Conservation (phyloP, 2,888 invertebrate species). For the Platynereis dumerilii region DNA sequence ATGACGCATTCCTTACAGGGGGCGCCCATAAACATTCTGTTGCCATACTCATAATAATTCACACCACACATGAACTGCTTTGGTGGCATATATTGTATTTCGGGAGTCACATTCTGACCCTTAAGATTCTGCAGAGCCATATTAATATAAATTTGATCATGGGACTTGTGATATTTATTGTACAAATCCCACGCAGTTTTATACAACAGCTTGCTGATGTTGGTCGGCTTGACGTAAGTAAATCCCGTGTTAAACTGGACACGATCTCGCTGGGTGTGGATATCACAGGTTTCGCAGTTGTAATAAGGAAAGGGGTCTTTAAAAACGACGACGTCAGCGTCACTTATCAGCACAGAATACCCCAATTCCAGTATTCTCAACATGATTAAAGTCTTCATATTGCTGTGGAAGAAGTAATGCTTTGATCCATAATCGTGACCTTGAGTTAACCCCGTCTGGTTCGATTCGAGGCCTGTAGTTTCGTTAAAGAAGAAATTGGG, state of each 20-base stretch:
- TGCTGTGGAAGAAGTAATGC: constrained; percentile 7
- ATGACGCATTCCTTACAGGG: constrained; percentile 20
- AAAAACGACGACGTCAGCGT: constrained; percentile 15
- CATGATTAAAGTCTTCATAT: constrained; percentile 15
- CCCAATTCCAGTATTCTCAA: constrained; percentile 9
- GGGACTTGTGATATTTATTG: constrained; percentile 1
- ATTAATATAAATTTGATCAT: constrained; percentile 7
- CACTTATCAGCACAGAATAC: constrained; percentile 7
- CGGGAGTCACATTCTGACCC: neutral
- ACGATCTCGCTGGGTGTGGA: constrained; percentile 7
- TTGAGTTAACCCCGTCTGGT: neutral
- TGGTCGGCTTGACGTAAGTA: constrained; percentile 10
- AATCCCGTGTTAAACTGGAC: constrained; percentile 16
- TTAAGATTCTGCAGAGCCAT: neutral
- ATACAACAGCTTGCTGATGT: constrained; percentile 1
- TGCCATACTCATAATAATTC: constrained; percentile 27
- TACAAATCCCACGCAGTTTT: constrained; percentile 4
- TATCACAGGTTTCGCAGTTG: constrained; percentile 9
- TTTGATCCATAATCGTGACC: constrained; percentile 17
- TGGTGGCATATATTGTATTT: neutral
- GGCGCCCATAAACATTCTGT: constrained; percentile 14
- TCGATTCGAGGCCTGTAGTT: neutral
- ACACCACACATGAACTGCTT: constrained; percentile 27
- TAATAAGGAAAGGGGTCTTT: constrained; percentile 14
- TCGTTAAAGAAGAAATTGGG: neutral